Evolutionary conservation across 2,888 invertebrate species (phyloP).

Genomic region (Bombylius major): DNA sequence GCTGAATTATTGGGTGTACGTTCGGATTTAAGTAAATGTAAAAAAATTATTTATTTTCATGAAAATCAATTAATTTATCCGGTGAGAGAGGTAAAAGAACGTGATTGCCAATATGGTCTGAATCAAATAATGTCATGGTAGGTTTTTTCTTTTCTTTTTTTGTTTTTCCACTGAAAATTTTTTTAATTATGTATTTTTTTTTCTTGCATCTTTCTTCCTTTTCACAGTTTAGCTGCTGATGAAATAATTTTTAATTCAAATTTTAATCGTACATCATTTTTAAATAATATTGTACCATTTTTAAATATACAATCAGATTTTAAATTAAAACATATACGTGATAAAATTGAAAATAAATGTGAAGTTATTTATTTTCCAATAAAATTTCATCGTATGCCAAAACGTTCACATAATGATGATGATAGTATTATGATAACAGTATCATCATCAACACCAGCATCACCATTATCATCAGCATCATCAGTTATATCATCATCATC

Average conservation of each 20-base stretch:
- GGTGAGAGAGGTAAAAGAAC: conserved; percentile 46
- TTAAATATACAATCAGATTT: conserved; percentile 54
- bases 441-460: neutral
- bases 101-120: conserved; percentile 64
- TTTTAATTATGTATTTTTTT: neutral
- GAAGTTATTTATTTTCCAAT: conserved; percentile 51
- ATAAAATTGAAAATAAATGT: conserved; percentile 46
- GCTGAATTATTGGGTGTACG: conserved; percentile 55
- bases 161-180: neutral
- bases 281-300: conserved; percentile 45
- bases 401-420: conserved; percentile 15
- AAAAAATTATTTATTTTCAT: conserved; percentile 62
- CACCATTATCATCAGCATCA: neutral
- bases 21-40: conserved; percentile 44
- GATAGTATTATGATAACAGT: neutral
- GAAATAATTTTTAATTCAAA: conserved; percentile 55
- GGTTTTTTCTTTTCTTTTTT: conserved; percentile 9
- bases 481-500: neutral
- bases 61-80: conserved; percentile 67
- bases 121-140: conserved; percentile 61
- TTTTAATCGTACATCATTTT: conserved; percentile 54
- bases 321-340: conserved; percentile 42
- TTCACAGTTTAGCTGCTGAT: conserved; percentile 50
- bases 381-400: conserved; percentile 36
- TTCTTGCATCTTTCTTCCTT: neutral